Base-by-base conservation (phyloP, 2,888 invertebrate genomes). In the Litoditis marina region DNA sequence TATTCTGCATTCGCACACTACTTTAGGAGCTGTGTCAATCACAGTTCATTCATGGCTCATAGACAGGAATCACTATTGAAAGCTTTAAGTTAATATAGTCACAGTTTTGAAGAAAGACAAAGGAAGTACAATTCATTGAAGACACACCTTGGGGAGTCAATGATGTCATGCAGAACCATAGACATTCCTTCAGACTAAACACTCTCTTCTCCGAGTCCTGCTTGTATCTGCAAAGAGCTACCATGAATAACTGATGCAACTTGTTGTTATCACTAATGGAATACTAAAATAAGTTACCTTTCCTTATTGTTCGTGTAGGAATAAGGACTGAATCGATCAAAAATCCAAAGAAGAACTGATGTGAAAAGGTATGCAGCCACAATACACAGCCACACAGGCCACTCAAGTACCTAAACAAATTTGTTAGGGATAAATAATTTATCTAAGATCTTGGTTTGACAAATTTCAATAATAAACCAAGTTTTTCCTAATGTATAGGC, bases 161-260 rank as follows among this genome's bases (percentile, higher is more conserved):
- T 36, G 94, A 95, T 44, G 95, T 95, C 93, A 96, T 94, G 82
- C 95, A 95, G 84, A 96, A 96, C 95, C 95, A 96, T 0, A 96
- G 87, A 81, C 94, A 94, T 84, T 96, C 96, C 83, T 94, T 94
- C 36, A 96, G 85, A 49, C 90, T 92, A 82, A 96, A 96, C 82
- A 93, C 92, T 3, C 95, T 87, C 82, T 94, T 94, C 65, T 85
- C 85, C 7, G 83, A 76, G 36, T 82, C 82, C 42, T 78, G 74
- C 82, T 90, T 90, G 83, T 93, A 94, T 82, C 73, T 72, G 59
- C 5, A 60, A 61, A 16, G n/a, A n/a, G n/a, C n/a, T n/a, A n/a
- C n/a, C n/a, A n/a, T n/a, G n/a, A n/a, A n/a, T n/a, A n/a, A n/a
- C n/a, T 8, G 28, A 47, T 55, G 28, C 47, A 44, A 49, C 50